Conservation (phyloP, 2,888 invertebrate species). For the Panopea generosa region DNA sequence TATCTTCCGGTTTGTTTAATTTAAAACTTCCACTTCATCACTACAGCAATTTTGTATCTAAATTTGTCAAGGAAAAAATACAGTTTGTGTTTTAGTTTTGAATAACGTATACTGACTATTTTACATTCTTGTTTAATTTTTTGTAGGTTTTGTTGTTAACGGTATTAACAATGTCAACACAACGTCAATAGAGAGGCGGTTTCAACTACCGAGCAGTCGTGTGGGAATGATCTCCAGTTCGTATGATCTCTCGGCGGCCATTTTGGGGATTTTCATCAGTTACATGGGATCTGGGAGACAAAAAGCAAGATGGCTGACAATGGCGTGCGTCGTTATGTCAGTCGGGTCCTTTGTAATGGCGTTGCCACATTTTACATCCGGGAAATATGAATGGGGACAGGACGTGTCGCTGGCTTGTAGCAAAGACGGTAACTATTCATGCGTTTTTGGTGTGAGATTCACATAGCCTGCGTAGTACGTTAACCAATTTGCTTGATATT, state of each 20-base stretch:
- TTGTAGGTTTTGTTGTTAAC: constrained; percentile 83
- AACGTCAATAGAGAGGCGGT: constrained; percentile 81
- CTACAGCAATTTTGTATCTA: no score
- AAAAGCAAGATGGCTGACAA: constrained; percentile 89
- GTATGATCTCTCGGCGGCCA: constrained; percentile 82
- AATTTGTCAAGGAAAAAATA: no score
- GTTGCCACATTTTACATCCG: constrained; percentile 92
- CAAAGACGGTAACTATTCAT: constrained; percentile 35
- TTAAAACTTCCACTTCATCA: no score
- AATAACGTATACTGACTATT: no score
- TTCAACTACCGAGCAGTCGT: constrained; percentile 79
- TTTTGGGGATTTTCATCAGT: constrained; percentile 77
- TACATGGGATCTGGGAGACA: constrained; percentile 75
- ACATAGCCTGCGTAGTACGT: no score
- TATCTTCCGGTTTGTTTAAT: no score
- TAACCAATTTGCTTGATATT: no score
- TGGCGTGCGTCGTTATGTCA: constrained; percentile 91
- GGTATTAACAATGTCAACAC: constrained; percentile 83
- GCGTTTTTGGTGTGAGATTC: no score
- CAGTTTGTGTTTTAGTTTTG: no score
- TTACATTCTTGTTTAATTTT: no score
- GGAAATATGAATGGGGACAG: constrained; percentile 87
- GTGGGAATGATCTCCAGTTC: constrained; percentile 81
- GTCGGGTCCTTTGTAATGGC: constrained; percentile 90
- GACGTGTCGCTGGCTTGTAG: constrained; percentile 59